These are phyloP conservation scores for Byasa hedistus DNA, from an alignment of 2,888 invertebrate genomes.

Conservation along the genomic window DNA sequence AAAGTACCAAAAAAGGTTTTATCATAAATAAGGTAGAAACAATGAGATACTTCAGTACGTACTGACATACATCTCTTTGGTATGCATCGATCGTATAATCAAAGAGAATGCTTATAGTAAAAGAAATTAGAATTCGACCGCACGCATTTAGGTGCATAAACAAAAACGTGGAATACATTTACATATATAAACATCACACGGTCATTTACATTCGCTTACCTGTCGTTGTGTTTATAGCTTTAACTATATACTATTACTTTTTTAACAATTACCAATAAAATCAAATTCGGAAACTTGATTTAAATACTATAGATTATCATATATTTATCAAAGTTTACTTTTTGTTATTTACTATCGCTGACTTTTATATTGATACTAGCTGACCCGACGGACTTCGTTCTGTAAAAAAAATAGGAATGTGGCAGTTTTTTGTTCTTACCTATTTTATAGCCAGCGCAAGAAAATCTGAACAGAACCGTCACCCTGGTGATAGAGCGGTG, in stretches of 20 bases:
- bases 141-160: neutral
- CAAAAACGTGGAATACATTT: conserved; percentile 16
- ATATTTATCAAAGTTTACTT: too few relatives aligned
- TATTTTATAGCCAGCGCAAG: too few relatives aligned
- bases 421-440: too few relatives aligned
- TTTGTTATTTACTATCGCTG: too few relatives aligned
- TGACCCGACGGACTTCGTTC: too few relatives aligned
- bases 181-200: neutral
- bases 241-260: neutral
- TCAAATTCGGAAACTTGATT: neutral
- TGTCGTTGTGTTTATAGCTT: neutral
- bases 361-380: too few relatives aligned
- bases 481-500: too few relatives aligned
- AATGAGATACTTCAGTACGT: too few relatives aligned
- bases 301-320: neutral
- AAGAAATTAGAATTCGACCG: neutral
- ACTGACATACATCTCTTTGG: neutral
- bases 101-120: neutral
- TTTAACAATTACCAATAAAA: neutral
- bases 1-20: too few relatives aligned
- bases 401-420: too few relatives aligned
- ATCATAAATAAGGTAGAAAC: too few relatives aligned
- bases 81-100: neutral
- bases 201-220: neutral
- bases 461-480: too few relatives aligned